Evolutionary conservation across 2,888 invertebrate species (phyloP).

Genomic region (Mimumesa dahlbomi): DNA sequence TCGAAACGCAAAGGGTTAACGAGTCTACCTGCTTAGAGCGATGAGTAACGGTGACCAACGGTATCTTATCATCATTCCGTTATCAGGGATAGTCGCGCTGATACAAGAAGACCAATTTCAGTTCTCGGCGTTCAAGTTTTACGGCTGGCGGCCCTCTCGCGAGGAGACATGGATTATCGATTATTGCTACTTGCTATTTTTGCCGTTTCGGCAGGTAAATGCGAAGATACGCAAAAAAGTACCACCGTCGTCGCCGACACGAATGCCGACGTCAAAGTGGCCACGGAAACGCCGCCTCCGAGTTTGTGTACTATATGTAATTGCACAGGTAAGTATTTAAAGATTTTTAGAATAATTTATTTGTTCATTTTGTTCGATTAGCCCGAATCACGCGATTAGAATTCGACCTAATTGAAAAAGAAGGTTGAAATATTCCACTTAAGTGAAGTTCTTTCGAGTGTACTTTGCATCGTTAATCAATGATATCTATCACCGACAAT

Average conservation of each 20-base stretch:
- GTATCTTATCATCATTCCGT: conserved; percentile 61
- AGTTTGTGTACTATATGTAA: conserved; percentile 46
- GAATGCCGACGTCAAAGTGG: fast-evolving
- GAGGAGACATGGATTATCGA: conserved; percentile 46
- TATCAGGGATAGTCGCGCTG: conserved; percentile 51
- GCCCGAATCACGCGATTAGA: too few relatives aligned
- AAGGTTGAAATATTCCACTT: too few relatives aligned
- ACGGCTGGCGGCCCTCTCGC: conserved; percentile 1
- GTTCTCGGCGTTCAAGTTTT: conserved; percentile 15
- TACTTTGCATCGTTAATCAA: too few relatives aligned
- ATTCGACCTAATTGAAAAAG: too few relatives aligned
- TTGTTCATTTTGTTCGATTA: too few relatives aligned
- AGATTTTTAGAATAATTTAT: too few relatives aligned
- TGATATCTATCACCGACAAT: too few relatives aligned
- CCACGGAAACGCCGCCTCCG: not conserved
- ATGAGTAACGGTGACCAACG: conserved; percentile 49
- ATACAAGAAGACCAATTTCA: conserved; percentile 41
- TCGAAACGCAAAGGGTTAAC: conserved; percentile 9
- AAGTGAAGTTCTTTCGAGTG: too few relatives aligned
- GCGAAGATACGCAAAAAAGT: not conserved
- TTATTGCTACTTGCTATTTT: conserved; percentile 13
- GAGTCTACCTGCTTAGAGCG: conserved; percentile 9
- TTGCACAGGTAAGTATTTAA: conserved; percentile 63
- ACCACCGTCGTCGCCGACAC: fast-evolving
- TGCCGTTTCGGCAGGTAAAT: not conserved